phyloP scores from a whole-genome alignment of 2,113 vertebrate genomes.

The Campylomormyrus tamandua region DNA sequence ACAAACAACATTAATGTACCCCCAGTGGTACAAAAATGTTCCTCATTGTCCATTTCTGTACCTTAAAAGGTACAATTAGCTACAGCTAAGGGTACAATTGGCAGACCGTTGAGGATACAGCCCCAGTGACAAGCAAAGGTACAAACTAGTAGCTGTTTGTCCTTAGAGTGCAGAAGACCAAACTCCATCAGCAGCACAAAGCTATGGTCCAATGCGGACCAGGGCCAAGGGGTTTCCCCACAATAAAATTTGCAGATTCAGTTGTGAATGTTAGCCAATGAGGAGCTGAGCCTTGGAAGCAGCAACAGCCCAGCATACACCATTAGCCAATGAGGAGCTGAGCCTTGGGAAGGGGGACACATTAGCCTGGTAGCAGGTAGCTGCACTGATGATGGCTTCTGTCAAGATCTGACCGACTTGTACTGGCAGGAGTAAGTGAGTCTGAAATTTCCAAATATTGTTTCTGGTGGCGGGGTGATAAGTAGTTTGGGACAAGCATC shows the following conservation, averaged over 20 bases:
- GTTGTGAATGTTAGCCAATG: background rate
- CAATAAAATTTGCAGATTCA: background rate
- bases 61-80: too few species aligned
- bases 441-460: background rate
- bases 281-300: background rate
- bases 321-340: background rate
- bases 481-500: background rate
- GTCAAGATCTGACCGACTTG: background rate
- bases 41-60: too few species aligned
- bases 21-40: too few species aligned
- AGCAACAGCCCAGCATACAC: background rate
- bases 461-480: background rate
- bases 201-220: background rate
- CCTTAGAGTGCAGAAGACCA: too few species aligned
- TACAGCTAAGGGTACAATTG: too few species aligned
- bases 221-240: background rate
- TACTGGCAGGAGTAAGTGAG: background rate
- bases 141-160: too few species aligned
- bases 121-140: too few species aligned
- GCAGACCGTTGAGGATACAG: too few species aligned
- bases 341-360: background rate
- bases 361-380: background rate
- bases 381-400: background rate
- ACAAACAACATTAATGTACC: too few species aligned
- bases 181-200: too few species aligned